Base-by-base conservation (phyloP, 2,113 vertebrate genomes). In the Burhinus oedicnemus region DNA sequence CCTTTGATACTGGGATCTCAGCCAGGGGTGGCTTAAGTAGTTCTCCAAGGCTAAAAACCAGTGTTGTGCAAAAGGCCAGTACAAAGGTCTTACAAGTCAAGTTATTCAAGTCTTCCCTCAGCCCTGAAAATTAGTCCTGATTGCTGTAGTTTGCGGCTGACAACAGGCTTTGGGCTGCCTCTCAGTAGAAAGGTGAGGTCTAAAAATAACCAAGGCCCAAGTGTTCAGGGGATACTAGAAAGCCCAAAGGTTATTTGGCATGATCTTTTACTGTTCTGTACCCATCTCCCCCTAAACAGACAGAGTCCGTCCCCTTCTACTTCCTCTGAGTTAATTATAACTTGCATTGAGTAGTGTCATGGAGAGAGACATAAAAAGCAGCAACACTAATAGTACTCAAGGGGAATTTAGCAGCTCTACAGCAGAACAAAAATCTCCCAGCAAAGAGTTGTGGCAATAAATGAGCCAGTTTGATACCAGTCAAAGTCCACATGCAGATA, bases 261-360 rank as follows among this genome's bases (percentile, higher is more conserved):
- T 84, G 78, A 54, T 92, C 15, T 93, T 93, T 83, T 91, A n/a
- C 32, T 1, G 0, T 27, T 96, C 70, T 86, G 47, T 91, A 70
- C 64, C 64, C 82, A n/a, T 85, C 71, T 93, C 26, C 29, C 68
- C 64, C 78, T 90, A 66, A 94, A 88, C 47, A 96, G 89, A 44
- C 45, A 77, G 94, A 97, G 93, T 94, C 96, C 94, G 57, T 86
- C 89, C 90, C 55, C 57, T 97, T 93, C 91, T 97, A 83, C 94
- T 95, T 96, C 94, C 89, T 97, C 90, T 97, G 94, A 97, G 97
- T 97, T 97, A 97, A 97, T 97, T 97, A 97, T 97, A 97, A 97
- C 97, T 97, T 88, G 95, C 96, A 97, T 83, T 97, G 97, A 96
- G 95, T 94, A 94, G 96, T 96, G 94, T 97, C 97, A 90, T 96